Conservation (phyloP, 2,797 vertebrate species). For the Onychomys torridus region DNA sequence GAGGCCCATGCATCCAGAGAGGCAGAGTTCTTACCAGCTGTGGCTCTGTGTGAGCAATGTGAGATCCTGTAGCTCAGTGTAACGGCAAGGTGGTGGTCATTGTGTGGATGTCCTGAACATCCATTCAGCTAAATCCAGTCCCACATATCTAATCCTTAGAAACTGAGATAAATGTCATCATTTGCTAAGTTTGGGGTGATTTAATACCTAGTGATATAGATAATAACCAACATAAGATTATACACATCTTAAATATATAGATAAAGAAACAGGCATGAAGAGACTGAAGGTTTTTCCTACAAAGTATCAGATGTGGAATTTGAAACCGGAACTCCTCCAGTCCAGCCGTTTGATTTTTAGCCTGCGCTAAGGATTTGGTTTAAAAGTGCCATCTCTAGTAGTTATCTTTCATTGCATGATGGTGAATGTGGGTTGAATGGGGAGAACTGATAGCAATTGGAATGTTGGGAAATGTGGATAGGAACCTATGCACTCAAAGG, state of each 20-base stretch:
- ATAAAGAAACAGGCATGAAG: neutral
- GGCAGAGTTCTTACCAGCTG: neutral
- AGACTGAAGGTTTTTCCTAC: neutral
- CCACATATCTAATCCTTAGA: neutral
- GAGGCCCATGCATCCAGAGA: neutral
- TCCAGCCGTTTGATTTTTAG: neutral
- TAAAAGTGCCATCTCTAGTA: neutral
- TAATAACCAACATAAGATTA: neutral
- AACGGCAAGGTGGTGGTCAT: neutral
- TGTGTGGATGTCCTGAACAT: neutral
- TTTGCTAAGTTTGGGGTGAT: neutral
- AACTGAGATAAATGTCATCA: neutral
- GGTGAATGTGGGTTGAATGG: neutral
- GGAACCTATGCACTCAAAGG: neutral
- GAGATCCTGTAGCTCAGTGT: neutral
- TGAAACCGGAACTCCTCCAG: neutral
- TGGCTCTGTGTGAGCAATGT: neutral
- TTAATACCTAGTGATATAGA: neutral
- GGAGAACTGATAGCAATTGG: neutral
- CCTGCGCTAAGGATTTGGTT: neutral
- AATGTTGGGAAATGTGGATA: neutral
- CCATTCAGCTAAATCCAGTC: neutral
- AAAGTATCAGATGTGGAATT: neutral
- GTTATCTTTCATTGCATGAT: neutral
- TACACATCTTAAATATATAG: neutral